Evolutionary conservation across 2,113 vertebrate species (phyloP), one percentile per base, ranked within the genome.

Genomic region (Prolemur simus): DNA sequence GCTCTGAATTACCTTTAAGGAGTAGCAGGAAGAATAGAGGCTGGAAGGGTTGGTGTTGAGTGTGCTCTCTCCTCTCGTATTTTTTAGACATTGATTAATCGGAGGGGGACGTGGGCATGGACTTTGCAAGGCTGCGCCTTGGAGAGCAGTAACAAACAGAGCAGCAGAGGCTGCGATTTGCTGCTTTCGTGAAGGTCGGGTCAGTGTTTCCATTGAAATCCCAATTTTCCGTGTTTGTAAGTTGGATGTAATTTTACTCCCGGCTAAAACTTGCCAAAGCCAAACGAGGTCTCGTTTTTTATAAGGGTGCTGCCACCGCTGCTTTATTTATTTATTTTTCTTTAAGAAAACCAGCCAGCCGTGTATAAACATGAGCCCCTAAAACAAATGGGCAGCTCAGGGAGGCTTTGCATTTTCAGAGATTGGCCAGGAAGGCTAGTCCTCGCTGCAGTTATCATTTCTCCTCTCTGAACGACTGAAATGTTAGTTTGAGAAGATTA

Each of bases 181-280:
- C 93, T 14, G 95, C 69, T 95, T 87, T 66, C 69, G 0, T 25
- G 90, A 95, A 89, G 94, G 81, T 92, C 18, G 86, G 39, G 88
- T 54, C 94, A 8, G 73, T 54, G 0, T 92, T 95, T 83, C 73
- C 96, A 0, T 56, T 4, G 92, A 82, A 82, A 81, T 63, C 87
- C 94, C 56, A 0, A 2, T 10, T 76, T 37, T 37, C 47, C 77
- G 2, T 2, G 87, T 58, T 42, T 64, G 13, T 45, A 98, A 98
- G 94, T 98, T 97, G 97, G 74, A 91, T 47, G 94, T 83, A 32
- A 2, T 92, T 96, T 96, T 94, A 98, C 96, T 96, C 84, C 47
- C 68, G 68, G 94, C 96, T 95, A 29, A 98, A 98, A 98, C 98
- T 99, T 98, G 91, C 15, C 87, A 52, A 80, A 93, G 77, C 32